Base-by-base conservation (phyloP, 2,888 invertebrate species). In the Mimumesa dahlbomi region DNA sequence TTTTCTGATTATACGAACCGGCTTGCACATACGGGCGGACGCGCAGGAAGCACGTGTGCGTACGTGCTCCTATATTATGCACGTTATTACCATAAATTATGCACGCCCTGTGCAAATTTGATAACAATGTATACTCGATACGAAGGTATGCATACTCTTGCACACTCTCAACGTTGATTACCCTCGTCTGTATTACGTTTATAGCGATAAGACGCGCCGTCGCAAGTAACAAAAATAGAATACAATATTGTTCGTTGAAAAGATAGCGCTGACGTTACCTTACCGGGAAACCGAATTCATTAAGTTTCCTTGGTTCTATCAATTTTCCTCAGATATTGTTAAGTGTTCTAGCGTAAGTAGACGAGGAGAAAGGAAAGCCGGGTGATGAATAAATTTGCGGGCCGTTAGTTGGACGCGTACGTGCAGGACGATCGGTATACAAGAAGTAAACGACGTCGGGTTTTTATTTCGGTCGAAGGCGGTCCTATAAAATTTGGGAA, bases 21-120 rank as follows among this genome's bases (percentile, higher is more conserved):
- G 9, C 2, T 6, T 22, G 13, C 1, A 19, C 49, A 73, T 76
- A 76, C 75, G 76, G 76, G 77, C 67, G 70, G 76, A 68, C 58
- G 34, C 48, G 36, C 42, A 52, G 42, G 43, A 62, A 69, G 62
- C 67, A 68, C 71, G 66, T 75, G 75, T 34, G 25, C 50, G 49
- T 42, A 25, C 62, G 43, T 31, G 18, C 53, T 50, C 31, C 43
- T 49, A 62, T 62, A 57, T 76, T 61, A 53, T 59, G 38, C 65
- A n/a, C 43, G 56, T 22, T 50, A 49, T 57, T 38, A 19, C 14
- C 66, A 67, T 76, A 73, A 66, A 75, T 75, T 75, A 73, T 29
- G 16, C 58, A 16, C 14, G 36, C 21, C 21, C 67, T 40, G 49
- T 36, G 45, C 57, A 57, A 73, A 69, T 58, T 63, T 43, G 62